phyloP scores from a whole-genome alignment of 2,888 invertebrate genomes.

The Agrochola circellaris region DNA sequence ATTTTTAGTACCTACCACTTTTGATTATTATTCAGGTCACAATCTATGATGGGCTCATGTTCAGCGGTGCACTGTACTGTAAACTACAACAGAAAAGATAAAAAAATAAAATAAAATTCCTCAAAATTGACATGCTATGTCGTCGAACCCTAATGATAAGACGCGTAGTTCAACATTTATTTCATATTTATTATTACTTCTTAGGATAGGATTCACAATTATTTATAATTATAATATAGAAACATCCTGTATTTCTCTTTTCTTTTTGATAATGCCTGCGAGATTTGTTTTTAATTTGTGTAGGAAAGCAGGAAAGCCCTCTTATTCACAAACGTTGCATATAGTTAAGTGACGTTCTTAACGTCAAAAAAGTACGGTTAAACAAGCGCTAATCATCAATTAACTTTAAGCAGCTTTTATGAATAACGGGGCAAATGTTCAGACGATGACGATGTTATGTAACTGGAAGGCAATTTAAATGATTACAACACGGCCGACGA shows the following conservation, averaged over 20 bases:
- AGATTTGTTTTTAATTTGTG: conserved; percentile 8
- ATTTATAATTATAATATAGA: conserved; percentile 28
- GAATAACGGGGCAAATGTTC: too few relatives aligned
- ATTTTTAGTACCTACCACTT: too few relatives aligned
- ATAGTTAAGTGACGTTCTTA: too few relatives aligned
- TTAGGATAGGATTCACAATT: conserved; percentile 37
- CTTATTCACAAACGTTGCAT: too few relatives aligned
- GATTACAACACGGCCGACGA: too few relatives aligned
- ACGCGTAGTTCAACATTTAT: conserved; percentile 54
- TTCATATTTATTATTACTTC: conserved; percentile 24
- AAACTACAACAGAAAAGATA: not conserved
- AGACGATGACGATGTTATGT: not conserved
- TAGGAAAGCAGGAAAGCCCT: not conserved
- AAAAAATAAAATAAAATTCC: not conserved
- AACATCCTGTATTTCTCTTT: not conserved
- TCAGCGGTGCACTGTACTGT: too few relatives aligned
- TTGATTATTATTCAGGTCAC: conserved; percentile 4
- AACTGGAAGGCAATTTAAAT: not conserved
- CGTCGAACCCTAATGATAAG: not conserved
- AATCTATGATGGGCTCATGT: not conserved
- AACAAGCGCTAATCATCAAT: too few relatives aligned
- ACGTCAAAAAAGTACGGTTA: too few relatives aligned
- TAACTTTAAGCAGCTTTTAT: too few relatives aligned
- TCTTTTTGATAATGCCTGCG: not conserved
- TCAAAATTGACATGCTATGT: not conserved